Evolutionary conservation across 2,797 vertebrate species (phyloP), one percentile per base, ranked within the genome.

Genomic region (Eidolon dupreanum): DNA sequence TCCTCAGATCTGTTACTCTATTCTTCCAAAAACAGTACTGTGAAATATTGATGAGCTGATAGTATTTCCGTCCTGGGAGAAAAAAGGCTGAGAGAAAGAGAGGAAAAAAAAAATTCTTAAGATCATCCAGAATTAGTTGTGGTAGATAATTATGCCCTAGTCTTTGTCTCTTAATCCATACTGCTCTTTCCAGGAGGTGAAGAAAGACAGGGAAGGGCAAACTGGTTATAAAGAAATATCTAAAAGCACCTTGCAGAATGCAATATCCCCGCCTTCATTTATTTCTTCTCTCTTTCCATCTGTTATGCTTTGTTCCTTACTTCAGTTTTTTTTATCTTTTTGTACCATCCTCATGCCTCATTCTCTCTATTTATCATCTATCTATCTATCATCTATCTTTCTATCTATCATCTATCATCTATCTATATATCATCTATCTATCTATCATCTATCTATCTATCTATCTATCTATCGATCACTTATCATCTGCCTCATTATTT

Each of bases 231-330:
- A 63, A 65, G n/a, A 74, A 89, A 74, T 31, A 20, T 3, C 36
- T 74, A 13, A 46, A 74, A 70, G n/a, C 38, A 24, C 15, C 13
- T 71, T 4, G 24, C 6, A 41, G 43, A 46, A 13, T 15, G 19
- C 9, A 53, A 9, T 0, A 1, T 0, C 10, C 8, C 3, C n/a
- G 46, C 16, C 10, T 5, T 61, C 19, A 2, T 26, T 5, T 4
- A 16, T 16, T 1, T 3, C 10, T 70, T 84, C 74, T 51, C 17
- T 77, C 12, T 38, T 16, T 74, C 7, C 31, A 8, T 19, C 8
- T 17, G 3, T 11, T 28, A 6, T 9, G 11, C 13, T 38, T 82
- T 19, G 7, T 15, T 51, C 1, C 8, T 43, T 41, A 22, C 5
- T 20, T 68, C 4, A 16, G 3, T 65, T 13, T 73, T 6, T 84